Evolutionary conservation across 2,797 vertebrate species (phyloP).

Genomic region (Rhabdophis nuchalis): DNA sequence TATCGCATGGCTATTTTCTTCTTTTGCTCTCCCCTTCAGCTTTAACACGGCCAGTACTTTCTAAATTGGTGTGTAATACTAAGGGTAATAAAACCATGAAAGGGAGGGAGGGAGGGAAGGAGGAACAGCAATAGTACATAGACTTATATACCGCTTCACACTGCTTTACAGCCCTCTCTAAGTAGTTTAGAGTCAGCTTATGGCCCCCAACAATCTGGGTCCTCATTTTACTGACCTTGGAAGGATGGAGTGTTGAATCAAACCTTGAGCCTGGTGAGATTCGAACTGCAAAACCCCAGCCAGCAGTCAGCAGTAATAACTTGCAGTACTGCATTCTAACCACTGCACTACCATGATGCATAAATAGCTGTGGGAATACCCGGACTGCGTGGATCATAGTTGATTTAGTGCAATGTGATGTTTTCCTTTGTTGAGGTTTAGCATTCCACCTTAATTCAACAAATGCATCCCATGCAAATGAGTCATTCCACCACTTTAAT

Average conservation of each 20-base stretch:
- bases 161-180: too few relatives aligned
- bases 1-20: not conserved
- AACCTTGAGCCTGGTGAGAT: too few relatives aligned
- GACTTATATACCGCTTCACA: too few relatives aligned
- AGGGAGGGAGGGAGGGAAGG: too few relatives aligned
- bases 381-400: not conserved
- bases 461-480: not conserved
- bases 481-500: not conserved
- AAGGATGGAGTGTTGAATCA: too few relatives aligned
- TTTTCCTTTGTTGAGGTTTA: not conserved
- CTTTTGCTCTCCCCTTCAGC: not conserved
- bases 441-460: not conserved
- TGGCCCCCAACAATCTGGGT: too few relatives aligned
- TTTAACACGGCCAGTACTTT: not conserved
- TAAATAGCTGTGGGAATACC: not conserved
- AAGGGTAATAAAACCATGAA: not conserved
- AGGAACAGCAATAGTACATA: not conserved
- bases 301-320: too few relatives aligned
- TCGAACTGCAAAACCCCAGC: too few relatives aligned
- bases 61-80: not conserved
- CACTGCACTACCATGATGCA: too few relatives aligned
- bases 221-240: too few relatives aligned
- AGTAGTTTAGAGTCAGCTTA: too few relatives aligned
- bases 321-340: too few relatives aligned
- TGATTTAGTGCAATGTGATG: not conserved